Base-by-base conservation (phyloP, 2,888 invertebrate species). In the Pinctada fucata region DNA sequence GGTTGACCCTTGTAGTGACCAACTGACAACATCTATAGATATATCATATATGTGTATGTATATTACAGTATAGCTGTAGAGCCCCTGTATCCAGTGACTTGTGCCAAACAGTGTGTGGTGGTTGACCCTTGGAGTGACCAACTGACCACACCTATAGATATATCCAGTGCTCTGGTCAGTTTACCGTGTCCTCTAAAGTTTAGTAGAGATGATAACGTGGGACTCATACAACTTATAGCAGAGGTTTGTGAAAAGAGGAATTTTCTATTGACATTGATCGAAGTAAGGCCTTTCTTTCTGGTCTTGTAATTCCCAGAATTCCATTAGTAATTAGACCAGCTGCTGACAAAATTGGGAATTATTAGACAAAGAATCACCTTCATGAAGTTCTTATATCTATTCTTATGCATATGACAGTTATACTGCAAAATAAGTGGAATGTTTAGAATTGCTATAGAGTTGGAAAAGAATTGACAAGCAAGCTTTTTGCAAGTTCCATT, bases 51-150 rank as follows among this genome's bases (percentile, higher is more conserved):
- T 31, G 31, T 31, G 31, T 31, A 31, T 31, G 31, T 31, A 31
- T 31, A 72, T 84, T 94, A 87, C 93, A 97, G 98, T 91, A 95
- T 98, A 89, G 97, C 97, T 4, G 95, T 99, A 48, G 97, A 98
- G 91, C 98, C 99, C 0, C 93, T 98, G 65, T 97, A 97, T 92
- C 98, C 99, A 0, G 96, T 96, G 94, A 95, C 96, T n/a, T 96
- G 96, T 91, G 95, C 95, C 89, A 94, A 94, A 50, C 93, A 94
- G 67, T 93, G 94, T 76, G 94, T 94, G 2, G 93, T 93, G 85
- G 88, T 90, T 16, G 88, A 90, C 5, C 88, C 93, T 3, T 91
- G 92, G 58, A 89, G 89, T 47, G 89, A 92, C 10, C 92, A 93
- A 52, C 92, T 93, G 72, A 89, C 93, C 13, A 92, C 96, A 1